Percentiles rank a stretch among this genome's conserved stretches.
Conservation (phyloP, 2,797 vertebrate species). For the Halcyon badia region DNA sequence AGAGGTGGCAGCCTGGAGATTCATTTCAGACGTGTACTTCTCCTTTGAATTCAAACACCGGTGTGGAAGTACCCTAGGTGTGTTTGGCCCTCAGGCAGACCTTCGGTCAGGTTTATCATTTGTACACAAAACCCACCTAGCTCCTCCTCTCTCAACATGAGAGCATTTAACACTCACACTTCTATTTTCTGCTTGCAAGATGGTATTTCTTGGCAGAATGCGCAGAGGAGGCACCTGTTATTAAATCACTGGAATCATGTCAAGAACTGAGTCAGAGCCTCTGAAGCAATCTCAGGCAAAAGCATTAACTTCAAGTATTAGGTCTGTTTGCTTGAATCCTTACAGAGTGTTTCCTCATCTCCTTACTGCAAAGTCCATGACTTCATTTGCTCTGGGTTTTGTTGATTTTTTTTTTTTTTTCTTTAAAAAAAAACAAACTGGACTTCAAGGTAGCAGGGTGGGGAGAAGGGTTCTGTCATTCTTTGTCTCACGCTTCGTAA, state of each 20-base stretch:
- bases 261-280: slow-evolving; percentile 24
- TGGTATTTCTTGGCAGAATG: slow-evolving; percentile 44
- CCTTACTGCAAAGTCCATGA: neutral
- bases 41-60: neutral
- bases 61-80: neutral
- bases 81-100: neutral
- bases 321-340: neutral
- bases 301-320: neutral
- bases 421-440: neutral
- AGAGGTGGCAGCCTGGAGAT: neutral
- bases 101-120: neutral
- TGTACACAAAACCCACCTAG: neutral
- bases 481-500: neutral
- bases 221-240: slow-evolving; percentile 57
- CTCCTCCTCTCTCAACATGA: neutral
- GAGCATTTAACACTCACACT: neutral
- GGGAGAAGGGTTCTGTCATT: neutral
- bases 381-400: neutral
- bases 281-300: neutral
- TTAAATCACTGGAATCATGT: neutral
- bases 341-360: neutral
- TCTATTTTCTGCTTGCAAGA: neutral
- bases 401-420: no score
- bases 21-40: neutral
- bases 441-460: neutral